phyloP scores from a whole-genome alignment of 2,113 vertebrate species.

The Lates calcarifer region DNA sequence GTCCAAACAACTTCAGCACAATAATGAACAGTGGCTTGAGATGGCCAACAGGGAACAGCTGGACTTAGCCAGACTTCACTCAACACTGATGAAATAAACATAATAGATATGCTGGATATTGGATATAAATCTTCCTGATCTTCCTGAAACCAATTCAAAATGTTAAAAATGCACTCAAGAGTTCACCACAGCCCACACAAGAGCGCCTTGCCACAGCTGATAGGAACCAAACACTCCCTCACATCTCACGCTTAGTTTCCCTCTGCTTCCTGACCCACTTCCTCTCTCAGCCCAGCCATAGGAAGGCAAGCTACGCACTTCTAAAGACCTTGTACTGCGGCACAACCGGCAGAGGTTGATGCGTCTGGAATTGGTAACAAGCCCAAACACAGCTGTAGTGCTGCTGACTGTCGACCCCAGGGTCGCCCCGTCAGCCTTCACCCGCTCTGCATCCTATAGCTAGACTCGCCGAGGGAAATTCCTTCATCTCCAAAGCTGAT shows the following conservation, averaged over 20 bases:
- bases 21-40: not conserved
- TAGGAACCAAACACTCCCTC: conserved; percentile 53
- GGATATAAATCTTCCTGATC: conserved; percentile 1
- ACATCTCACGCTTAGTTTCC: conserved; percentile 72
- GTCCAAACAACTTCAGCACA: not conserved
- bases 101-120: not conserved
- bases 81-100: not conserved
- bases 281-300: conserved; percentile 52
- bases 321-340: conserved; percentile 33
- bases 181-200: conserved; percentile 16
- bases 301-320: conserved; percentile 49
- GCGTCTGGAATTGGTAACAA: conserved; percentile 58
- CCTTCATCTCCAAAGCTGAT: conserved; percentile 30
- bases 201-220: conserved; percentile 20
- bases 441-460: conserved; percentile 38
- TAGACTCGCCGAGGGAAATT: not conserved
- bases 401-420: conserved; percentile 30
- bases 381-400: conserved; percentile 69
- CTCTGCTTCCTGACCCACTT: conserved; percentile 81
- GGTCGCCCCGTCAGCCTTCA: conserved; percentile 40
- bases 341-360: conserved; percentile 46
- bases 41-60: not conserved
- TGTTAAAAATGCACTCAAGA: conserved; percentile 27
- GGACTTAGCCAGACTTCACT: not conserved
- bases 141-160: not conserved